phyloP scores from a whole-genome alignment of 2,113 vertebrate genomes.

The Sceloporus undulatus region DNA sequence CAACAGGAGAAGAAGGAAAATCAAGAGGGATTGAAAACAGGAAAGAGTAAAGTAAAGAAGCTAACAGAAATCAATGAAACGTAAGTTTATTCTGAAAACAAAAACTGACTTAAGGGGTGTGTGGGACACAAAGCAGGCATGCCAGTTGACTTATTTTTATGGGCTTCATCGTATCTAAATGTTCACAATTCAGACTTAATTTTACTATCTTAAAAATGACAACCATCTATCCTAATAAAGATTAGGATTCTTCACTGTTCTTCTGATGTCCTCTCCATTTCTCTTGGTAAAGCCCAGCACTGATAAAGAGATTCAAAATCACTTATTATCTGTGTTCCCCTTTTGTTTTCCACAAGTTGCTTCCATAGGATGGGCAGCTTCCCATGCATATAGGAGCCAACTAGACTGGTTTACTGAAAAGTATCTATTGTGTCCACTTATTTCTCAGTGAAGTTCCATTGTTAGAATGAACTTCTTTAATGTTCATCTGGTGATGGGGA shows the following conservation, averaged over 20 bases:
- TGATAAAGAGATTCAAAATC: neutral
- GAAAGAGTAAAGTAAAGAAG: conserved; percentile 82
- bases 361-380: neutral
- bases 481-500: too few relatives aligned
- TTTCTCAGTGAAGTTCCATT: neutral
- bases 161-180: neutral
- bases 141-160: neutral
- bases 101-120: neutral
- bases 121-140: too few relatives aligned
- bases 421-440: neutral
- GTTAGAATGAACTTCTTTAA: neutral
- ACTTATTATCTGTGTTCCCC: neutral
- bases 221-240: neutral
- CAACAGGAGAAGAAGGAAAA: conserved; percentile 91
- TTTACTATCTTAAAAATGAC: too few relatives aligned
- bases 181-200: neutral
- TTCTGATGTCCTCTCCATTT: neutral
- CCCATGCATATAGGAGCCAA: neutral
- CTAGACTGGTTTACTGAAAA: neutral
- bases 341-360: neutral
- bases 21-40: conserved; percentile 82
- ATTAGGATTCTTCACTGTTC: too few relatives aligned
- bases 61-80: conserved; percentile 73
- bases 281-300: neutral
- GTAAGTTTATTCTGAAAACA: conserved; percentile 70